A percentile compares a stretch with the other conserved stretches of the same genome.
Evolutionary conservation across 2,888 invertebrate species (phyloP).

Genomic region (Itoplectis maculator): DNA sequence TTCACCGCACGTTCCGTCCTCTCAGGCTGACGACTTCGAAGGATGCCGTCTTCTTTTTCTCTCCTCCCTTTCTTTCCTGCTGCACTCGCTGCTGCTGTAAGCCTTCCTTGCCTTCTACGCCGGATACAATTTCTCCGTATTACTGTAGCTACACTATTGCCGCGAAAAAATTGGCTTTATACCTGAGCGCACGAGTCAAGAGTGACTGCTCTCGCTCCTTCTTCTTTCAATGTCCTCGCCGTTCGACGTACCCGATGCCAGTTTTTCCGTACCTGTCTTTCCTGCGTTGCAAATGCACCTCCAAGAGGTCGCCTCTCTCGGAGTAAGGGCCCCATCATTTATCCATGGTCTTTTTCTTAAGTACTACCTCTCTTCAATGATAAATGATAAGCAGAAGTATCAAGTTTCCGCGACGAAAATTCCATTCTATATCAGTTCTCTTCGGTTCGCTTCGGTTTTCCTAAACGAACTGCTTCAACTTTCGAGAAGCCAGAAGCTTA

Average conservation of each 20-base stretch:
- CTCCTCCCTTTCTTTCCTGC: not conserved
- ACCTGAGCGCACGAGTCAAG: conserved; percentile 30
- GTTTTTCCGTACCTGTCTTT: conserved; percentile 15
- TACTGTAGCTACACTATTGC: conserved; percentile 33
- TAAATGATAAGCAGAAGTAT: conserved; percentile 21
- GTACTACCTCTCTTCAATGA: not conserved
- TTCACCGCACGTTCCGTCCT: conserved; percentile 60
- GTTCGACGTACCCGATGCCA: conserved; percentile 29
- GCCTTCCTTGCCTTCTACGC: conserved; percentile 20
- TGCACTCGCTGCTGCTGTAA: conserved; percentile 6
- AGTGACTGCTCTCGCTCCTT: conserved; percentile 27
- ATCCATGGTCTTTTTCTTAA: not conserved
- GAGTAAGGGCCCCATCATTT: conserved; percentile 15
- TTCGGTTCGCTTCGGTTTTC: no score
- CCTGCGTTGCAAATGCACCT: not conserved
- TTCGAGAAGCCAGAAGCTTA: no score
- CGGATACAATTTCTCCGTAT: conserved; percentile 56
- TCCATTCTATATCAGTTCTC: not conserved
- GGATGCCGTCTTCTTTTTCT: conserved; percentile 50
- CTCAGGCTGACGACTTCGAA: conserved; percentile 59
- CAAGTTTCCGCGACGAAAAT: not conserved
- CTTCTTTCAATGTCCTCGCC: conserved; percentile 38
- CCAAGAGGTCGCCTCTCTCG: not conserved
- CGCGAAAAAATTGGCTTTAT: conserved; percentile 47
- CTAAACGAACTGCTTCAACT: no score